These are phyloP conservation scores for Agrochola lychnidis DNA, from an alignment of 2,888 invertebrate genomes.

Conservation along the genomic window DNA sequence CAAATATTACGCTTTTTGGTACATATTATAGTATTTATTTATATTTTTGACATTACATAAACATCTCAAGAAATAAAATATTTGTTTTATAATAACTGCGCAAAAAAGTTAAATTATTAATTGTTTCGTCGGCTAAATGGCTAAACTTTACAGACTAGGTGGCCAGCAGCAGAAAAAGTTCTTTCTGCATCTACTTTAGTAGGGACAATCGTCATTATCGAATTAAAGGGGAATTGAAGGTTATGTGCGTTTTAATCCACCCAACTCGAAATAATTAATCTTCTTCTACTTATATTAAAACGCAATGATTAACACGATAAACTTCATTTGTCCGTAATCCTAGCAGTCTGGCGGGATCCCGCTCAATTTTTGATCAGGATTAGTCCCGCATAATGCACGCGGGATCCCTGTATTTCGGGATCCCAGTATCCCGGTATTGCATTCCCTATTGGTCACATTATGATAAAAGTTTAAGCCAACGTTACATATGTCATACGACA, in stretches of 20 bases:
- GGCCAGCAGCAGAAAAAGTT: neutral
- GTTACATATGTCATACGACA: neutral
- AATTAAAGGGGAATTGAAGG: neutral
- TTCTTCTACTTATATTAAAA: neutral
- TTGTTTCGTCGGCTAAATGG: neutral
- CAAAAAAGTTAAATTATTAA: neutral
- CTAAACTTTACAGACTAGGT: neutral
- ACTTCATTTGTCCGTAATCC: constrained; percentile 73
- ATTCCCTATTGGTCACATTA: constrained; percentile 5
- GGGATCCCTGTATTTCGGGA: neutral
- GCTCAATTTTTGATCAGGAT: neutral
- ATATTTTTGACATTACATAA: no score
- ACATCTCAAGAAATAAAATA: no score
- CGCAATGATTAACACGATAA: no score
- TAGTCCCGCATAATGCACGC: neutral
- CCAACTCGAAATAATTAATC: neutral
- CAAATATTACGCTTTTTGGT: no score
- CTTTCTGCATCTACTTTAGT: neutral
- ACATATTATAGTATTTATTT: no score
- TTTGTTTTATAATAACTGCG: neutral
- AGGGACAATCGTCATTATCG: neutral
- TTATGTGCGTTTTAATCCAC: neutral
- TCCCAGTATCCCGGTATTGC: neutral
- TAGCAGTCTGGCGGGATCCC: no score
- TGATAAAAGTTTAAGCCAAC: constrained; percentile 25